A percentile compares a stretch with the other conserved stretches of the same genome.
These are phyloP conservation scores for Agrotis clavis DNA, from an alignment of 2,888 invertebrate genomes.

Conservation along the genomic window DNA sequence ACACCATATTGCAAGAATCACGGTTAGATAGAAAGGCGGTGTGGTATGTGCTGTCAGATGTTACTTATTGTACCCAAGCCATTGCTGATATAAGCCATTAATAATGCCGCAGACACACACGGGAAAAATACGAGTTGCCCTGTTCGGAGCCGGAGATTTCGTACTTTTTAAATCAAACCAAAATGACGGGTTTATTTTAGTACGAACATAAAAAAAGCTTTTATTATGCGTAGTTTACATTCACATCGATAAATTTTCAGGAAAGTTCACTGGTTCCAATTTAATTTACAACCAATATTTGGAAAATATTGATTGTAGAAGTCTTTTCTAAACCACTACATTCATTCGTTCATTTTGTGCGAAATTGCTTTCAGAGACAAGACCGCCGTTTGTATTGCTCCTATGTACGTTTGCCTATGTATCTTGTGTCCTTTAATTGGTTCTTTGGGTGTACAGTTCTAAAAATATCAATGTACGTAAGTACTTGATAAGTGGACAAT, in stretches of 20 bases:
- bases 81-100: constrained; percentile 54
- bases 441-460: not conserved
- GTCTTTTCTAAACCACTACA: constrained; percentile 3
- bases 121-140: constrained; percentile 51
- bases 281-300: not conserved
- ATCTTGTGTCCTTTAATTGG: not conserved
- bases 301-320: not conserved
- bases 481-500: too few species aligned
- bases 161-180: constrained; percentile 49
- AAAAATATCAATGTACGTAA: not conserved
- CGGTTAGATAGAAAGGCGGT: constrained; percentile 27
- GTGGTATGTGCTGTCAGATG: constrained; percentile 55
- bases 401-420: not conserved
- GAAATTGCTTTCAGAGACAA: constrained; percentile 6
- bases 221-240: constrained; percentile 35
- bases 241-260: constrained; percentile 32
- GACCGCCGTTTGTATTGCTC: not conserved
- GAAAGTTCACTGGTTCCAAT: not conserved
- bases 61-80: constrained; percentile 56
- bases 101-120: constrained; percentile 51
- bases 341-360: constrained; percentile 6
- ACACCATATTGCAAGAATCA: constrained; percentile 45
- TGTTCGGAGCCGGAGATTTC: constrained; percentile 23
- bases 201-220: constrained; percentile 46
- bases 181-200: constrained; percentile 31